Evolutionary conservation across 1,140 invertebrate species (phyloP).

Genomic region (Drusus annulatus): DNA sequence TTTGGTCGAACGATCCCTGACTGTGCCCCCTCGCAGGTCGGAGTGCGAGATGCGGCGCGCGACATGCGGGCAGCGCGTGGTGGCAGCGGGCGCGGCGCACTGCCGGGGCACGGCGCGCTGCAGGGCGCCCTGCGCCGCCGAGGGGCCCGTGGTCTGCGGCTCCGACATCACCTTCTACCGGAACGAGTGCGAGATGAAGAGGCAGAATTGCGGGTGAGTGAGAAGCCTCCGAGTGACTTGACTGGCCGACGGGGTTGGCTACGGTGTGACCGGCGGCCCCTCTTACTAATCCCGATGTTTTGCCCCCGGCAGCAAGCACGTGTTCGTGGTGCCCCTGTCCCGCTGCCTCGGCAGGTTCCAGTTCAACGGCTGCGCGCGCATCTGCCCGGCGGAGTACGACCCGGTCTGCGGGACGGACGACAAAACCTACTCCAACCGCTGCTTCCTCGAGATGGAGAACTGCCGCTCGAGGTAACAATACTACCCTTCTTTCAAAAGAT

Average conservation of each 20-base stretch:
- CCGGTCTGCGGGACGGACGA: constrained; percentile 92
- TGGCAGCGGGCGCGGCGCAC: constrained; percentile 83
- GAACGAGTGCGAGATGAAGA: constrained; percentile 94
- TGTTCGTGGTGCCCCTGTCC: constrained; percentile 89
- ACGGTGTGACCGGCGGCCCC: too few relatives aligned
- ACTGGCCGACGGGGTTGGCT: too few relatives aligned
- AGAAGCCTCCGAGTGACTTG: too few relatives aligned
- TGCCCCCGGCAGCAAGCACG: constrained; percentile 90
- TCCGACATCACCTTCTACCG: constrained; percentile 93
- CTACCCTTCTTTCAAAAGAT: too few relatives aligned
- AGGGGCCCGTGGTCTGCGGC: constrained; percentile 89
- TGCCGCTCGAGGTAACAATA: constrained; percentile 79
- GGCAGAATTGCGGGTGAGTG: constrained; percentile 88
- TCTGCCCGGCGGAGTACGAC: constrained; percentile 88
- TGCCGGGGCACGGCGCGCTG: constrained; percentile 88
- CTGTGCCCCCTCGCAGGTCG: constrained; percentile 73
- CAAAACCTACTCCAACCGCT: constrained; percentile 93
- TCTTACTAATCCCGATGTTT: too few relatives aligned
- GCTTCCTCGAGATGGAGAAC: constrained; percentile 92
- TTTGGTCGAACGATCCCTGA: too few relatives aligned
- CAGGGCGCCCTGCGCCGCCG: constrained; percentile 75
- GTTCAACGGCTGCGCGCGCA: constrained; percentile 87
- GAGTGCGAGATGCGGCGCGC: constrained; percentile 88
- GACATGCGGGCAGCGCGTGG: constrained; percentile 89
- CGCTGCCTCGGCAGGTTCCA: constrained; percentile 86